These are phyloP conservation scores for Etheostoma nigrum DNA, from an alignment of 2,797 vertebrate genomes.

Conservation along the genomic window DNA sequence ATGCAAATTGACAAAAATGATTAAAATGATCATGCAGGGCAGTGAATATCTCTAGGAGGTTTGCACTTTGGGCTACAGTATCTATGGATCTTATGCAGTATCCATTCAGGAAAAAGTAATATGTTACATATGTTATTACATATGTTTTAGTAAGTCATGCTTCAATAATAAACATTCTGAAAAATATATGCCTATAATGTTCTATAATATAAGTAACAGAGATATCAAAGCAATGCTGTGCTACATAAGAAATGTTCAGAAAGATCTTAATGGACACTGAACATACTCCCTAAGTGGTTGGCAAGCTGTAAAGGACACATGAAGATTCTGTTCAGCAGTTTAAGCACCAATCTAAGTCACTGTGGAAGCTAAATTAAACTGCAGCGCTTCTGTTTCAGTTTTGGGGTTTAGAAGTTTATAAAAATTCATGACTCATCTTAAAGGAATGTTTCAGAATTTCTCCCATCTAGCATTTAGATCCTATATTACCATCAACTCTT, in stretches of 20 bases:
- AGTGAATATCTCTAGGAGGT: conserved; percentile 3
- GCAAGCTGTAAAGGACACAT: too few species aligned
- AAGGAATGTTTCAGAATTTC: too few species aligned
- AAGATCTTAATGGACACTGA: too few species aligned
- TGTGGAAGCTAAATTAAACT: background rate
- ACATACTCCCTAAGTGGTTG: too few species aligned
- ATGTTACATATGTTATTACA: background rate
- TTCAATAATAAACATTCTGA: background rate
- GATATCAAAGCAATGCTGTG: background rate
- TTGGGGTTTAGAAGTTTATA: too few species aligned
- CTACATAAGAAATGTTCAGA: too few species aligned
- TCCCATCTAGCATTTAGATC: too few species aligned
- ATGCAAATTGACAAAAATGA: background rate
- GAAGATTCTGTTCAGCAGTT: background rate
- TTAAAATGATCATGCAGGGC: conserved; percentile 1
- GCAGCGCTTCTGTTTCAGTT: too few species aligned
- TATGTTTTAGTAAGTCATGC: background rate
- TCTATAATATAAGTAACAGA: background rate
- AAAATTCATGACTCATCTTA: too few species aligned
- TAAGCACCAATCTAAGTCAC: conserved; percentile 1
- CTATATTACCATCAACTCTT: too few species aligned
- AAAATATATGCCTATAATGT: background rate
- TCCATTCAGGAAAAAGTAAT: background rate
- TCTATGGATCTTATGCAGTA: background rate
- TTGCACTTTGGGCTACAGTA: background rate